Evolutionary conservation across 2,888 invertebrate species (phyloP), one percentile per base, ranked within the genome.

Genomic region (Volucella zonaria): DNA sequence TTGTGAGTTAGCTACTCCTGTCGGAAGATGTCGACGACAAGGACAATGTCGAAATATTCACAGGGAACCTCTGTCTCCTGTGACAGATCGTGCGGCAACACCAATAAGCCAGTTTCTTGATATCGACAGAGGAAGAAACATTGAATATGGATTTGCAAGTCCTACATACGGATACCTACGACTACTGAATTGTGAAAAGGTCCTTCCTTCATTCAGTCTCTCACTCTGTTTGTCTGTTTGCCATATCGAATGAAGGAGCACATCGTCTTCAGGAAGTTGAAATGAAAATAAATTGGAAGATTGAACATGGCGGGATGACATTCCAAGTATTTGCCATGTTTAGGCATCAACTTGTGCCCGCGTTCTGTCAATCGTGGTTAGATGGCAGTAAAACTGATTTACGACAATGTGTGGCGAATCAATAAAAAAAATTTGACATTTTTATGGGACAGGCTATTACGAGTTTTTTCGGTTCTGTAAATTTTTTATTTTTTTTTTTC

Each of bases 261-360:
- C 31, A 23, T 15, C 40, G 18, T 23, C 15, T 42, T 58, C 11
- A 10, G 18, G n/a, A 47, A 15, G 38, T 42, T 14, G 74, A 45
- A 74, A 82, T 82, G 77, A 59, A 78, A 82, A 68, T 64, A 70
- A 78, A 78, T 82, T 82, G 74, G 64, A 68, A 31, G 73, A 68
- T 68, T 78, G 68, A 45, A 68, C 58, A 40, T 42, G n/a, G n/a
- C 45, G 45, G n/a, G 3, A 10, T 42, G 8, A 31, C 31, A 31
- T 31, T 6, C 31, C 18, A 75, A 42, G 14, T 49, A 49, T 58
- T 59, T 52, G 45, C 31, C 10, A 51, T 68, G 56, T 68, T 73
- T 56, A 67, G 47, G 31, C 67, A 68, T 52, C 64, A 49, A 40
- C 43, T 71, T 66, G 62, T 15, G 4, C 31, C 6, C 31, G 59